A percentile compares a stretch with the other conserved stretches of the same genome.
phyloP scores from a whole-genome alignment of 2,888 invertebrate genomes.

The Erynnis tages region DNA sequence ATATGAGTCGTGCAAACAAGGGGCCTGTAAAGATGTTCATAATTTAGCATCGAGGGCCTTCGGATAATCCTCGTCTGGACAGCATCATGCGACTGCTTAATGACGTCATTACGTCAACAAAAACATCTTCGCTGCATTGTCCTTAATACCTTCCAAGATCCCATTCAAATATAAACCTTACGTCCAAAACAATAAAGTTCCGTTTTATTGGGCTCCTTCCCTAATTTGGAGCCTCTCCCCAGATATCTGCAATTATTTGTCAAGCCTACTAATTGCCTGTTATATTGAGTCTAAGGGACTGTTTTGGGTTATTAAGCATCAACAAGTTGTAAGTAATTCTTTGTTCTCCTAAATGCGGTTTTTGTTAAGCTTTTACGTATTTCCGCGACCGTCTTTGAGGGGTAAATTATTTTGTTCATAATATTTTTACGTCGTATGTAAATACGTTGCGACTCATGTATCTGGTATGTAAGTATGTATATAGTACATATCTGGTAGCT shows the following conservation, averaged over 20 bases:
- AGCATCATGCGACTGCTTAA: constrained; percentile 56
- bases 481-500: too few species aligned
- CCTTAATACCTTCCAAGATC: constrained; percentile 40
- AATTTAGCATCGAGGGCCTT: constrained; percentile 34
- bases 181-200: constrained; percentile 20
- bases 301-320: constrained; percentile 54
- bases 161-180: constrained; percentile 19
- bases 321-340: constrained; percentile 38
- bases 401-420: too few species aligned
- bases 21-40: constrained; percentile 16
- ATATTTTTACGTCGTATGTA: too few species aligned
- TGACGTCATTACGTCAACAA: constrained; percentile 69
- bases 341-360: constrained; percentile 19
- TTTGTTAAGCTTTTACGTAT: not conserved
- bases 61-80: constrained; percentile 59
- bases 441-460: too few species aligned
- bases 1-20: not conserved
- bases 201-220: constrained; percentile 28
- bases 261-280: constrained; percentile 66
- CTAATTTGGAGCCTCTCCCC: constrained; percentile 45
- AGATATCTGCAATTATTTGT: constrained; percentile 62
- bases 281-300: constrained; percentile 47
- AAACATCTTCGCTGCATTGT: constrained; percentile 55
- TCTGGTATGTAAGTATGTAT: too few species aligned
- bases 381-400: too few species aligned